Evolutionary conservation across 1,140 invertebrate species (phyloP).

Genomic region (Parasteatoda tepidariorum): DNA sequence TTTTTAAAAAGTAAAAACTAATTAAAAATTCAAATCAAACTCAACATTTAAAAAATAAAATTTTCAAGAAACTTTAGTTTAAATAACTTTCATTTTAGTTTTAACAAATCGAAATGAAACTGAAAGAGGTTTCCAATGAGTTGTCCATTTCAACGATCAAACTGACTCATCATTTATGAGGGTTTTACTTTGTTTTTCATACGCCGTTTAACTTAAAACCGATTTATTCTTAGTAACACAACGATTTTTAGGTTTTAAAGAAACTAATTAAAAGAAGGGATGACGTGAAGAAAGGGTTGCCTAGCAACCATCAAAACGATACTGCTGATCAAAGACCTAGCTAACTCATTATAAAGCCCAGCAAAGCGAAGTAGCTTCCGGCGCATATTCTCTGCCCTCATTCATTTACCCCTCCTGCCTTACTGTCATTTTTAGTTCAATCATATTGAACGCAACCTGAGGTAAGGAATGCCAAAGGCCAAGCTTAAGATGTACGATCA

Average conservation of each 20-base stretch:
- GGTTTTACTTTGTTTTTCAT: no score
- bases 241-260: constrained; percentile 3
- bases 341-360: constrained; percentile 7
- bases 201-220: not conserved
- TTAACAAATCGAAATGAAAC: no score
- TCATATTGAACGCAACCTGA: not conserved
- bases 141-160: no score
- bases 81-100: no score
- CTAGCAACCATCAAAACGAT: constrained; percentile 36
- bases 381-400: not conserved
- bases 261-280: constrained; percentile 34
- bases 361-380: not conserved
- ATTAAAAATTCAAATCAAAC: no score
- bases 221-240: not conserved
- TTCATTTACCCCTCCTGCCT: no score
- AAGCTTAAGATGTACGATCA: not conserved
- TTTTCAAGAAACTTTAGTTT: no score
- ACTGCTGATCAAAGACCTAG: constrained; percentile 19
- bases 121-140: no score
- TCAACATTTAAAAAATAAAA: no score
- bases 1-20: no score
- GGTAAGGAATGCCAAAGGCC: constrained; percentile 23
- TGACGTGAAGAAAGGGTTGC: not conserved
- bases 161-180: no score
- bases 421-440: not conserved